phyloP scores from a whole-genome alignment of 2,113 vertebrate genomes.

The Cercocebus atys region DNA sequence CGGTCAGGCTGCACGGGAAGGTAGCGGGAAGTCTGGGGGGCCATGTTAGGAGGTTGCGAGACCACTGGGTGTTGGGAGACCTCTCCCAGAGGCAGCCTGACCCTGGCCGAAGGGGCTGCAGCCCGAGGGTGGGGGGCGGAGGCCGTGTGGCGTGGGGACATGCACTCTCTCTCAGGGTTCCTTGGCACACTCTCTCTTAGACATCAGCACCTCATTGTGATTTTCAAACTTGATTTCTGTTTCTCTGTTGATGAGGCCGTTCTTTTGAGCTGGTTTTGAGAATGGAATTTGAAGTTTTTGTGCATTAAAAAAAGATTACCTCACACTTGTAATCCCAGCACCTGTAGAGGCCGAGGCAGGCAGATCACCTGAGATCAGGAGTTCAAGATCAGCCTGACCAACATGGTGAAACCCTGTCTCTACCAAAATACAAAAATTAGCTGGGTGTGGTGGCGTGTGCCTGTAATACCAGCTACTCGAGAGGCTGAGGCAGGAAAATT shows the following conservation, averaged over 20 bases:
- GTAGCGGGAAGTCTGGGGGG: not conserved
- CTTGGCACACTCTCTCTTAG: not conserved
- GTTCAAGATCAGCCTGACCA: too few relatives aligned
- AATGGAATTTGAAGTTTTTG: not conserved
- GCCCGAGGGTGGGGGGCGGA: too few relatives aligned
- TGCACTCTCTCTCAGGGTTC: not conserved
- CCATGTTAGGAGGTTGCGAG: not conserved
- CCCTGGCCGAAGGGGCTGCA: not conserved
- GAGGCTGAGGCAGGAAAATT: too few relatives aligned
- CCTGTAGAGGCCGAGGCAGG: too few relatives aligned
- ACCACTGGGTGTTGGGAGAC: not conserved
- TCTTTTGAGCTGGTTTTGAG: not conserved
- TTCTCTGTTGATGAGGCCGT: not conserved
- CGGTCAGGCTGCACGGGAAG: not conserved
- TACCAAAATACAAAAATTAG: too few relatives aligned
- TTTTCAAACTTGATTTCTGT: not conserved
- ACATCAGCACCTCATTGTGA: not conserved
- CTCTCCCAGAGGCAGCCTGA: not conserved
- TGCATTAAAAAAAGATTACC: not conserved
- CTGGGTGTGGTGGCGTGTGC: too few relatives aligned
- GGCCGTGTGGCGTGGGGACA: accelerated
- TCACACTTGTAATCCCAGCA: too few relatives aligned
- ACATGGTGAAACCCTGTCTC: too few relatives aligned
- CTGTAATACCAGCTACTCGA: too few relatives aligned
- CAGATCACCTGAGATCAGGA: too few relatives aligned